Evolutionary conservation across 2,797 vertebrate species (phyloP).

Genomic region (Kryptolebias ocellatus): DNA sequence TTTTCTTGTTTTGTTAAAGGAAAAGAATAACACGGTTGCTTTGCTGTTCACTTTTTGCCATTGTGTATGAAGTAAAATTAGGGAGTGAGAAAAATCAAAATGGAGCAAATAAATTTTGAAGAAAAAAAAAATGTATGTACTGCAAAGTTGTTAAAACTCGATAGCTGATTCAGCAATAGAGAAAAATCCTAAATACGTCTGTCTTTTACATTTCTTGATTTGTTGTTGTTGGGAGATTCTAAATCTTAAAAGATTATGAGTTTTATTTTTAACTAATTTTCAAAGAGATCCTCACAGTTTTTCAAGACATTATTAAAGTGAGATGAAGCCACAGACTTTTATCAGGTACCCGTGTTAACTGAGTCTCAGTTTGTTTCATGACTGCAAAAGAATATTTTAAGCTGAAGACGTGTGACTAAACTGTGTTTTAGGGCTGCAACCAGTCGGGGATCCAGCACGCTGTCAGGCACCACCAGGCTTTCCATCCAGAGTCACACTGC

Average conservation of each 20-base stretch:
- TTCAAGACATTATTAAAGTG: not conserved
- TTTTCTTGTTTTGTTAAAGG: not conserved
- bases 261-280: not conserved
- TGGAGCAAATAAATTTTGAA: not conserved
- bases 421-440: constrained; percentile 87
- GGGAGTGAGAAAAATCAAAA: not conserved
- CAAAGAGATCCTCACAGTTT: not conserved
- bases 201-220: too few relatives aligned
- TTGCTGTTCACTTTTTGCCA: not conserved
- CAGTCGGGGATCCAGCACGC: constrained; percentile 91
- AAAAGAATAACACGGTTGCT: not conserved
- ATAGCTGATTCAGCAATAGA: too few relatives aligned
- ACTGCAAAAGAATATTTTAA: not conserved
- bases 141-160: too few relatives aligned
- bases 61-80: not conserved
- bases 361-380: constrained; percentile 4
- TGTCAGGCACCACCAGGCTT: constrained; percentile 88
- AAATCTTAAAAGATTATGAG: not conserved
- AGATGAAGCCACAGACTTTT: not conserved
- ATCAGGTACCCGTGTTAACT: too few relatives aligned
- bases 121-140: not conserved
- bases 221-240: too few relatives aligned
- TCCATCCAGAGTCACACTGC: constrained; percentile 88
- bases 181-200: too few relatives aligned
- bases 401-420: not conserved